phyloP scores from a whole-genome alignment of 1,140 invertebrate genomes.

The Apis florea region DNA sequence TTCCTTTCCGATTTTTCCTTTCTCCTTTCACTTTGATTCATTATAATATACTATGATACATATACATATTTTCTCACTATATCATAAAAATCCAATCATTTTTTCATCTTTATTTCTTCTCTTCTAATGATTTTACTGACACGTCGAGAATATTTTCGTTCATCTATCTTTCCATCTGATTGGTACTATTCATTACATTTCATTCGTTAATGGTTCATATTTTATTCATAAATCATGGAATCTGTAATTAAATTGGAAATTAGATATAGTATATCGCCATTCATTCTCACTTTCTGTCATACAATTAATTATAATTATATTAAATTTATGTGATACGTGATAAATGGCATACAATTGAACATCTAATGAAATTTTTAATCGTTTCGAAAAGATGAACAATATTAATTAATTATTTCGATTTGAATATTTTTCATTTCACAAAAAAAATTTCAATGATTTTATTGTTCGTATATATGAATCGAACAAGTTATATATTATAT shows the following conservation, averaged over 20 bases:
- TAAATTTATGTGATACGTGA: background rate
- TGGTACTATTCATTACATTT: conserved; percentile 30
- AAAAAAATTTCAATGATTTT: too few relatives aligned
- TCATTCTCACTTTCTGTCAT: background rate
- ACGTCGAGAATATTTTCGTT: background rate
- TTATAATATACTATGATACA: background rate
- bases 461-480: too few relatives aligned
- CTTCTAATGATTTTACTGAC: background rate
- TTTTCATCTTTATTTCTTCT: conserved; percentile 12
- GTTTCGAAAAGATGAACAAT: too few relatives aligned
- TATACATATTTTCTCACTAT: background rate
- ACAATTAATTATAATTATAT: conserved; percentile 11
- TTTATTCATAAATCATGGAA: conserved; percentile 29
- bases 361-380: background rate
- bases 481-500: too few relatives aligned
- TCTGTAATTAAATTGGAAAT: conserved; percentile 22
- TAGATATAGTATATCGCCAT: background rate
- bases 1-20: background rate
- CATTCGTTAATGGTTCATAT: conserved; percentile 23
- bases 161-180: conserved; percentile 33
- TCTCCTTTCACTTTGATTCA: too few relatives aligned
- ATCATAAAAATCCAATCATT: background rate
- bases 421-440: too few relatives aligned
- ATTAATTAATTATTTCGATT: too few relatives aligned
- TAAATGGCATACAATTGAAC: background rate